Percentiles rank a stretch among this genome's conserved stretches.
phyloP scores from a whole-genome alignment of 2,113 vertebrate genomes.

The Siniperca knerii region DNA sequence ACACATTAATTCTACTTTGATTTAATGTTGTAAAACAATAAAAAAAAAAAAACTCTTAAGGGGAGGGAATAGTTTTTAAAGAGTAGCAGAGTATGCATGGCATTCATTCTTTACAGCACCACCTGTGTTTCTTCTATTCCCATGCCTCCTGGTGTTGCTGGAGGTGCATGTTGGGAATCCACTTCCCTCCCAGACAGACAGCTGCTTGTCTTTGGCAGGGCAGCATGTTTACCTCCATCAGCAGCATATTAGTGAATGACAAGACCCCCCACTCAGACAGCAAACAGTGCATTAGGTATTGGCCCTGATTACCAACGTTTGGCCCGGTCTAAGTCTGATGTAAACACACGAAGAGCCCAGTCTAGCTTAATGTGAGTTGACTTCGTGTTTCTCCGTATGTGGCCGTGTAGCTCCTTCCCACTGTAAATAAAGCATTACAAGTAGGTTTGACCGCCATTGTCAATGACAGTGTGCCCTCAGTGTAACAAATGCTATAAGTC shows the following conservation, averaged over 20 bases:
- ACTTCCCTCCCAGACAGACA: conserved; percentile 61
- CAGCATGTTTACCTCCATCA: conserved; percentile 60
- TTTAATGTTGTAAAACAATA: not conserved
- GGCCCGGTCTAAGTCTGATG: conserved; percentile 64
- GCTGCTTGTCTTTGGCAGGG: conserved; percentile 42
- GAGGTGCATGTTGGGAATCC: conserved; percentile 50
- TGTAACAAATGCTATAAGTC: conserved; percentile 50
- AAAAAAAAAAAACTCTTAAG: not conserved
- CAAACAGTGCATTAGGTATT: conserved; percentile 67
- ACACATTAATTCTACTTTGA: not conserved
- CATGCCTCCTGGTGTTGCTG: conserved; percentile 16
- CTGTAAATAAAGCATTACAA: conserved; percentile 63
- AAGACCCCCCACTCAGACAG: conserved; percentile 68
- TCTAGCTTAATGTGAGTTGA: conserved; percentile 41
- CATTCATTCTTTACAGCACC: not conserved
- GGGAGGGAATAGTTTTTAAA: no score
- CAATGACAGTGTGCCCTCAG: conserved; percentile 15
- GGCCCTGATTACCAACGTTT: conserved; percentile 60
- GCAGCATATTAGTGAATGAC: conserved; percentile 70
- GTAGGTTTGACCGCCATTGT: conserved; percentile 39
- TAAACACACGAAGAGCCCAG: conserved; percentile 44
- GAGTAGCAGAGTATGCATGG: not conserved
- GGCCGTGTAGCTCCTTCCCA: conserved; percentile 55
- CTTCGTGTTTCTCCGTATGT: conserved; percentile 54
- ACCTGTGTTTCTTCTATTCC: conserved; percentile 7